Base-by-base conservation (phyloP, 2,888 invertebrate genomes). In the Lepidochrysops patricia region DNA sequence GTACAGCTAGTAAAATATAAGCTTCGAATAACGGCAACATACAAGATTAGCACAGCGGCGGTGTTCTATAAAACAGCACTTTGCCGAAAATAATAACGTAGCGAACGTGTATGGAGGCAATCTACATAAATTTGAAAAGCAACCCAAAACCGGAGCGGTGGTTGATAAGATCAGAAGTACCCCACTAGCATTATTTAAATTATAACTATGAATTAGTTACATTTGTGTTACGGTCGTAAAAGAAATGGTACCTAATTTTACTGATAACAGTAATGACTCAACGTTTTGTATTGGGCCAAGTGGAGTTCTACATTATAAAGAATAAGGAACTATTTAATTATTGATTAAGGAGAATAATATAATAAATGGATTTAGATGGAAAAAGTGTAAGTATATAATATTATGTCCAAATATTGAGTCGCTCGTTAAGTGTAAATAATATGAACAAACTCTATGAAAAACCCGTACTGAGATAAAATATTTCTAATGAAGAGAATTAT, bases 101-200 rank as follows among this genome's bases (percentile, higher is more conserved):
- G 37, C 15, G 37, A 35, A 13, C 35, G 13, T 15, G 37, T 19
- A 43, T 43, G 37, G 37, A 43, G 37, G 37, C 37, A 43, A 43
- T 43, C 37, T 43, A 43, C 37, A 43, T 43, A 43, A 43, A 43
- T 43, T 43, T 43, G 15, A 43, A 43, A 37, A 43, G 37, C 37
- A 43, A 43, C 37, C 37, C 37, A 15, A 43, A 43, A 43, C 37
- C 13, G 35, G n/a, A n/a, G 13, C 37, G 37, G 15, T 3, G 15
- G 13, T 7, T 43, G 37, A 43, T 43, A 43, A 43, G 37, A 43
- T 43, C 37, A 3, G 15, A 43, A 43, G 15, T 19, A 43, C 37
- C 37, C 37, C 37, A 43, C 37, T 19, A 15, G 15, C 37, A 43
- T 43, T 43, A 43, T 43, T 15, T 15, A 43, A 43, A 9, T 43